Evolutionary conservation across 2,888 invertebrate genomes (phyloP), one percentile per base, ranked within the genome.

Genomic region (Ormia ochracea): DNA sequence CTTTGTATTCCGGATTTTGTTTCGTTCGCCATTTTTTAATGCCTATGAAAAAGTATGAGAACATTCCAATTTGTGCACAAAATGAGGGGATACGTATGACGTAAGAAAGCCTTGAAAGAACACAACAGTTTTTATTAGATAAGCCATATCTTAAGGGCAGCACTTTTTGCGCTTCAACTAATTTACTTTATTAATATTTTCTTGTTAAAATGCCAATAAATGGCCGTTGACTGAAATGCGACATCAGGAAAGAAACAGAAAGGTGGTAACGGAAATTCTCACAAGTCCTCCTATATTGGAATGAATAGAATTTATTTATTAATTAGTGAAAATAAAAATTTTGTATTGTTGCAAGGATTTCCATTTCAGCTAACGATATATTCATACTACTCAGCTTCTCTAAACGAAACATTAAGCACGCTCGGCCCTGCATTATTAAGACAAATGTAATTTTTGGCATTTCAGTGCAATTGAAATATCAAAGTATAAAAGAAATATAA

Each of bases 91-190:
- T 28, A 17, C 9, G 28, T 36, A 52, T 75, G 58, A 68, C 68
- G 68, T 48, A 45, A 68, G 52, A 26, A 36, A 31, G 1, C 75
- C 54, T 61, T 61, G 52, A 41, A 68, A 14, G 4, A 38, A 12
- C n/a, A n/a, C n/a, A 1, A 50, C 50, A 43, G 33, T 68, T 45
- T 31, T 19, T 33, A 28, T 36, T 26, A 45, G 17, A 58, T 28
- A 61, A 50, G 26, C 9, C 28, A 23, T 56, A 45, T 69, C 12
- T 36, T 56, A 21, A 56, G 19, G 33, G 7, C 23, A 56, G 23
- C 23, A 17, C 12, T 33, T n/a, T 12, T 26, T 59, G 28, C 14
- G 26, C 58, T 69, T 50, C 19, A 68, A 31, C 9, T 31, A 41
- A 21, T 68, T 59, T 7, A 28, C 3, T 48, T 14, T 21, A 14